Percentiles rank a stretch among this genome's conserved stretches.
These are phyloP conservation scores for Leucophenga montana DNA, from an alignment of 2,888 invertebrate genomes.

Conservation along the genomic window DNA sequence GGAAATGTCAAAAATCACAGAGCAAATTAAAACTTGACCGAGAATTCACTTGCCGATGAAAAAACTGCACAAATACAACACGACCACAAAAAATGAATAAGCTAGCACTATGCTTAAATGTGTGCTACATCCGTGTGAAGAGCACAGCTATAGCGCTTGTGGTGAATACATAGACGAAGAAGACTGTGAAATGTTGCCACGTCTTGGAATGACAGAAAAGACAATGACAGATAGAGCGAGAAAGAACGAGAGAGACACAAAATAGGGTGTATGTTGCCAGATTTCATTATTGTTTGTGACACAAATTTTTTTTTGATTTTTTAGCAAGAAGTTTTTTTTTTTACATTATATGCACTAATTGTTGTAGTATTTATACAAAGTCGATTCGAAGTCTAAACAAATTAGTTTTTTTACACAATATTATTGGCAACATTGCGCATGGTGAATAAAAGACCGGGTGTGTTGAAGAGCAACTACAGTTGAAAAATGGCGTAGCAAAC, in stretches of 20 bases:
- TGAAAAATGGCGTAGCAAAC: not conserved
- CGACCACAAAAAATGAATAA: constrained; percentile 40
- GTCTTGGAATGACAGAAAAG: constrained; percentile 50
- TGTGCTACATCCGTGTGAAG: constrained; percentile 40
- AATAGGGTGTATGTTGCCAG: constrained; percentile 30
- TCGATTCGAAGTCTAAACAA: not conserved
- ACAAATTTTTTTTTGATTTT: too few relatives aligned
- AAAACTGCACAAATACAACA: constrained; percentile 63
- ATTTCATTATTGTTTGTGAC: not conserved
- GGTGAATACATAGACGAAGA: constrained; percentile 34
- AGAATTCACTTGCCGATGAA: constrained; percentile 62
- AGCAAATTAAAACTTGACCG: constrained; percentile 64
- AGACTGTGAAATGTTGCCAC: constrained; percentile 63
- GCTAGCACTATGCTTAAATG: constrained; percentile 25
- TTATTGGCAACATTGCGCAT: not conserved
- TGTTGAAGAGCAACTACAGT: constrained; percentile 46
- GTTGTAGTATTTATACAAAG: not conserved
- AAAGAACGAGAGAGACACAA: too few relatives aligned
- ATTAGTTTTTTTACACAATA: not conserved
- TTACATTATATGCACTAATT: too few relatives aligned
- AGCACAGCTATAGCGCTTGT: constrained; percentile 28
- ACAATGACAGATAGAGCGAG: not conserved
- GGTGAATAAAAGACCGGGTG: constrained; percentile 28
- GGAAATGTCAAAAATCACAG: constrained; percentile 68
- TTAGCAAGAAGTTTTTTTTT: too few relatives aligned